Percentiles rank a stretch among this genome's conserved stretches.
These are phyloP conservation scores for Diachasma alloeum DNA, from an alignment of 1,140 invertebrate genomes.

Conservation along the genomic window DNA sequence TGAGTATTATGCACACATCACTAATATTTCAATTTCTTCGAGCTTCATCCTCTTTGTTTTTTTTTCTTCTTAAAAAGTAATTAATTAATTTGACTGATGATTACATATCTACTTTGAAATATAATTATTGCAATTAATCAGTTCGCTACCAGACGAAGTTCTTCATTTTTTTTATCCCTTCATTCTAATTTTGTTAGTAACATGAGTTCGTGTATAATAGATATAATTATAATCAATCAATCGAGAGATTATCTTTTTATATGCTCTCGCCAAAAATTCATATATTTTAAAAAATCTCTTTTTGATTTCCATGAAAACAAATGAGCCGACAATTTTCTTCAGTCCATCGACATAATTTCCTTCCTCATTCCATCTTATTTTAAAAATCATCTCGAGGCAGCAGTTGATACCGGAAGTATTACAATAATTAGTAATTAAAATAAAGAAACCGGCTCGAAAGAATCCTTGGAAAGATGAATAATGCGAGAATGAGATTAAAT, in stretches of 20 bases:
- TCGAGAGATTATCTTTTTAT: constrained; percentile 37
- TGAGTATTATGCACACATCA: constrained; percentile 7
- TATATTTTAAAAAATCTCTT: neutral
- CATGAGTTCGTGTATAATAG: constrained; percentile 44
- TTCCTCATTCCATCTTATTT: neutral
- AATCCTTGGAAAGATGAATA: neutral
- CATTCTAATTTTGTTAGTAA: constrained; percentile 40
- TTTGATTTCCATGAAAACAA: constrained; percentile 3
- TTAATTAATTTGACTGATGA: constrained; percentile 30
- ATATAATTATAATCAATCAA: constrained; percentile 43
- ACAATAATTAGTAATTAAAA: neutral
- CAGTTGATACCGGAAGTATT: neutral
- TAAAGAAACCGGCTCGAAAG: neutral
- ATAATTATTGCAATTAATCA: constrained; percentile 39
- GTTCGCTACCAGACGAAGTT: constrained; percentile 38
- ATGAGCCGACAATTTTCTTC: constrained; percentile 5
- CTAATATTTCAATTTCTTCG: neutral
- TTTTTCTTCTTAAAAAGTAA: constrained; percentile 27
- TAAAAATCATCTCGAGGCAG: neutral
- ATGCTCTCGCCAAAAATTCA: neutral
- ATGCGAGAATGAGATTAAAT: neutral
- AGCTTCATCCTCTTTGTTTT: neutral
- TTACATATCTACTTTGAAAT: constrained; percentile 28
- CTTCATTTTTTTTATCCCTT: constrained; percentile 38
- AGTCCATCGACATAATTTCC: neutral